Conservation (phyloP, 2,797 vertebrate genomes). For the Hafferia zeledoni region DNA sequence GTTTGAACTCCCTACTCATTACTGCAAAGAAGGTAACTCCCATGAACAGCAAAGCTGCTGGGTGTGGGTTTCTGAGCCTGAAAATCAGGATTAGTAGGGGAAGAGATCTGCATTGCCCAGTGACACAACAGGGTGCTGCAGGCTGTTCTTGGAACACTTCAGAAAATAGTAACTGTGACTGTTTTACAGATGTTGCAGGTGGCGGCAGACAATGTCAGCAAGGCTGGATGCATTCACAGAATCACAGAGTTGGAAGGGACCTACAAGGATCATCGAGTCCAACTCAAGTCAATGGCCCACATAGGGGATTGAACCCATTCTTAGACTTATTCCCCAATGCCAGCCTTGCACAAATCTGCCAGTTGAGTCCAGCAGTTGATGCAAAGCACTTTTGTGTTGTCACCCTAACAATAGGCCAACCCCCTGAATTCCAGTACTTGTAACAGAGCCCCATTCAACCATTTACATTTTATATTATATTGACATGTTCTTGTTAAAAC, state of each 20-base stretch:
- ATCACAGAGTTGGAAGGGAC: too few species aligned
- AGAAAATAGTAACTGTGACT: background rate
- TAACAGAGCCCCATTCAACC: background rate
- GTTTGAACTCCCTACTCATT: background rate
- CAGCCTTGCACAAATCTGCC: background rate
- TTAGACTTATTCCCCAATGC: background rate
- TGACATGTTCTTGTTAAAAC: background rate
- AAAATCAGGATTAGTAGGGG: constrained; percentile 49
- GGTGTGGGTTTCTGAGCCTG: constrained; percentile 7
- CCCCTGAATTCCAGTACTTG: background rate
- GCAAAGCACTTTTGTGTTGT: background rate
- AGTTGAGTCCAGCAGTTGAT: background rate
- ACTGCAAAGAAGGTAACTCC: background rate
- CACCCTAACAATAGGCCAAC: background rate
- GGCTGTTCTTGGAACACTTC: background rate
- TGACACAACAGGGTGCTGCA: background rate
- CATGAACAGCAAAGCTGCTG: background rate
- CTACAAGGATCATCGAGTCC: too few species aligned
- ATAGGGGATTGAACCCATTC: background rate
- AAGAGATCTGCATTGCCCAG: background rate
- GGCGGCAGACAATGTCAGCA: background rate
- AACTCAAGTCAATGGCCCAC: too few species aligned
- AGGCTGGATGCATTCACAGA: background rate
- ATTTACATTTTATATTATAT: background rate
- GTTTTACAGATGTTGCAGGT: background rate